phyloP scores from a whole-genome alignment of 2,888 invertebrate genomes.

The Galerucella nymphaeae region DNA sequence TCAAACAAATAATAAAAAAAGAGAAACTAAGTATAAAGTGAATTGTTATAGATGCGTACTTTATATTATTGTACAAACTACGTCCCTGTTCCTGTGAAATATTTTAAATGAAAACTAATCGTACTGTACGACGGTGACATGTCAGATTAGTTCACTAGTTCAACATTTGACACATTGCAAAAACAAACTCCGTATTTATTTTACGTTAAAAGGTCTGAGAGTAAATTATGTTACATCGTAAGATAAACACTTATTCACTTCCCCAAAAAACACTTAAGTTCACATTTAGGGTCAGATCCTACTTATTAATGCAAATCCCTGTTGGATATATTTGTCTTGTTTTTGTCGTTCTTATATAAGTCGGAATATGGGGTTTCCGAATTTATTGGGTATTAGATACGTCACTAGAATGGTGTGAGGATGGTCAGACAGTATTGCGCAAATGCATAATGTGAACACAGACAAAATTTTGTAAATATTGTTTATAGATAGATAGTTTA shows the following conservation, averaged over 20 bases:
- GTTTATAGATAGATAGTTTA: no score
- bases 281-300: conserved; percentile 40
- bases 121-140: conserved; percentile 25
- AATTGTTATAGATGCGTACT: background rate
- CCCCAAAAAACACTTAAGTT: conserved; percentile 41
- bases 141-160: conserved; percentile 50
- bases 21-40: background rate
- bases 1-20: background rate
- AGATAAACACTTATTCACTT: conserved; percentile 35
- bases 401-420: background rate
- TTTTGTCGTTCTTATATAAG: conserved; percentile 20
- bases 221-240: conserved; percentile 52
- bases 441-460: no score
- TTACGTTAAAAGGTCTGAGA: conserved; percentile 58
- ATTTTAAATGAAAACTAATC: conserved; percentile 18
- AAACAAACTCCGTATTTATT: conserved; percentile 58
- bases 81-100: conserved; percentile 32
- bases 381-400: background rate
- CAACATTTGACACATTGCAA: conserved; percentile 57
- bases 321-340: conserved; percentile 27
- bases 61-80: background rate
- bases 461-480: no score
- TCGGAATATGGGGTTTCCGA: background rate
- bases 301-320: conserved; percentile 45
- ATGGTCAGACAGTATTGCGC: background rate